Percentiles rank a stretch among this genome's conserved stretches.
These are phyloP conservation scores for Paralvinella palmiformis DNA, from an alignment of 1,140 invertebrate species.

Conservation along the genomic window DNA sequence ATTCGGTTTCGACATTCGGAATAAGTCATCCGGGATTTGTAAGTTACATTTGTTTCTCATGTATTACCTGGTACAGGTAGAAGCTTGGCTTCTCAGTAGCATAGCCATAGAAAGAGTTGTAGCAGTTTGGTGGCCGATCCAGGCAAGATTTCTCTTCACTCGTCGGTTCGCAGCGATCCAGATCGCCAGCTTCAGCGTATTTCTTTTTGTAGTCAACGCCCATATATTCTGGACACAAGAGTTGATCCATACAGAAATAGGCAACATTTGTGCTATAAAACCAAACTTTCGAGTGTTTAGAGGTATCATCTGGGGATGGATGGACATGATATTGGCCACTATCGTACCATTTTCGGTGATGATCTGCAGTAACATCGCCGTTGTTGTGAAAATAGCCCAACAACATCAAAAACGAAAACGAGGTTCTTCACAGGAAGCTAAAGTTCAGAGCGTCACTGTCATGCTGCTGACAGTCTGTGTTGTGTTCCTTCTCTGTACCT, in stretches of 20 bases:
- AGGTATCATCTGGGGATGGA: background rate
- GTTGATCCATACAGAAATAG: background rate
- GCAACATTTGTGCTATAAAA: background rate
- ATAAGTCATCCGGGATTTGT: background rate
- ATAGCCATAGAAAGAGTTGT: slow-evolving; percentile 26
- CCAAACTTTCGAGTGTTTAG: background rate
- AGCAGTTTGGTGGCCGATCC: slow-evolving; percentile 22
- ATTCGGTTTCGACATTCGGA: slow-evolving; percentile 8
- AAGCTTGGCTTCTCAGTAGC: slow-evolving; percentile 21
- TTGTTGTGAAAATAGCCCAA: background rate
- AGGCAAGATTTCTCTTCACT: background rate
- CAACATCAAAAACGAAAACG: no score
- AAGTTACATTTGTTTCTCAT: slow-evolving; percentile 10
- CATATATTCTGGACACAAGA: background rate
- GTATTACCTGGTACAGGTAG: background rate
- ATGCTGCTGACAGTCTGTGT: slow-evolving; percentile 24
- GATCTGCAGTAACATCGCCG: slow-evolving; percentile 14
- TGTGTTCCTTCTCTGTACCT: slow-evolving; percentile 31
- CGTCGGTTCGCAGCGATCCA: background rate
- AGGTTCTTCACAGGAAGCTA: background rate
- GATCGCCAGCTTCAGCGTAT: background rate
- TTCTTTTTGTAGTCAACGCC: background rate
- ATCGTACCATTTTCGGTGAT: slow-evolving; percentile 11
- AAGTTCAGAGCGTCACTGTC: background rate
- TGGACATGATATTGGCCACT: background rate